Evolutionary conservation across 2,113 vertebrate genomes (phyloP).

Genomic region (Chroicocephalus ridibundus): DNA sequence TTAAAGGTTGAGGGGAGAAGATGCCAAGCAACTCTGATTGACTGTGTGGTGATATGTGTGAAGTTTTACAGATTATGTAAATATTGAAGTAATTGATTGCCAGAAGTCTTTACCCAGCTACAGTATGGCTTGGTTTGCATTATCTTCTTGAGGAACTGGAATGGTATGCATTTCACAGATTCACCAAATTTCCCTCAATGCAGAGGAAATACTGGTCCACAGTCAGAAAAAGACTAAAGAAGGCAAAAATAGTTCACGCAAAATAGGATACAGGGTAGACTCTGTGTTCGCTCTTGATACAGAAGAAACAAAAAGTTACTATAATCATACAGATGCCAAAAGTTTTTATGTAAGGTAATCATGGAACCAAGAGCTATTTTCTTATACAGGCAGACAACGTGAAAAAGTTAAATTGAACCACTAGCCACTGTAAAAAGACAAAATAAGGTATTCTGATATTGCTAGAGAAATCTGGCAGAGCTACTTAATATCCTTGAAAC

Average conservation of each 20-base stretch:
- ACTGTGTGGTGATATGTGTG: background rate
- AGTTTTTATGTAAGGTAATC: background rate
- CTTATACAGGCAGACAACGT: background rate
- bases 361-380: background rate
- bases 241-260: background rate
- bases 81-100: slow-evolving; percentile 5
- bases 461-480: background rate
- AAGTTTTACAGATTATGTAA: background rate
- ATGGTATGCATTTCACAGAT: background rate
- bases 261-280: background rate
- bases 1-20: slow-evolving; percentile 8
- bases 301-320: background rate
- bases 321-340: background rate
- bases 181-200: slow-evolving; percentile 4
- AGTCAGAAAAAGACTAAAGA: background rate
- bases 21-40: background rate
- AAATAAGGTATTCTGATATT: background rate
- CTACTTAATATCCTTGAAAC: background rate
- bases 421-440: background rate
- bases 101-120: background rate
- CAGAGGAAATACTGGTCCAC: background rate
- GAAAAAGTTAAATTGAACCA: background rate
- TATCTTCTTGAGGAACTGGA: background rate
- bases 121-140: background rate
- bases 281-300: background rate